Evolutionary conservation across 2,888 invertebrate species (phyloP).

Genomic region (Ceriagrion tenellum): DNA sequence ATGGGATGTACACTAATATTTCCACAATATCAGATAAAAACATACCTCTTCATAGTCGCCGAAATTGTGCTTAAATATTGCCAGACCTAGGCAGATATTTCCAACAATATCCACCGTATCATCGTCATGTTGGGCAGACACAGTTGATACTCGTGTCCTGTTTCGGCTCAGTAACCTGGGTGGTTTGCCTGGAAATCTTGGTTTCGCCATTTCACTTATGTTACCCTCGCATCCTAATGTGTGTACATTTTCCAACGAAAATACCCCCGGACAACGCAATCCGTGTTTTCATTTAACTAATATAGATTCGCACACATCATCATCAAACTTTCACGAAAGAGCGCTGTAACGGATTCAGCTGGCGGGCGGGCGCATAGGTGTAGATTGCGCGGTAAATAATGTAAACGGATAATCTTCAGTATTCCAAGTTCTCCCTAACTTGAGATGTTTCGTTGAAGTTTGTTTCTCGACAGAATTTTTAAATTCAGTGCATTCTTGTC

Average conservation of each 20-base stretch:
- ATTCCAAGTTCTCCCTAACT: background rate
- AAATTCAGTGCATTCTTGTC: background rate
- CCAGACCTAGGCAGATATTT: slow-evolving; percentile 78
- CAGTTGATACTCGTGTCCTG: slow-evolving; percentile 89
- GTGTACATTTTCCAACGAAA: slow-evolving; percentile 57
- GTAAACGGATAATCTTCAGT: slow-evolving; percentile 47
- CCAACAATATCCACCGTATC: slow-evolving; percentile 79
- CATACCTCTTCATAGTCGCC: slow-evolving; percentile 77
- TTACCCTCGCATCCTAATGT: slow-evolving; percentile 53
- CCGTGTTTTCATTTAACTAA: slow-evolving; percentile 65
- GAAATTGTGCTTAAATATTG: slow-evolving; percentile 77
- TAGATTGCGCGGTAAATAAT: slow-evolving; percentile 54
- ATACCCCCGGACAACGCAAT: slow-evolving; percentile 66
- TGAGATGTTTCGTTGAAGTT: background rate
- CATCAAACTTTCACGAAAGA: background rate
- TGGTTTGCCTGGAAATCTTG: slow-evolving; percentile 93
- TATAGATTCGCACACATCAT: slow-evolving; percentile 57
- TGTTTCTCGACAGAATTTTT: background rate
- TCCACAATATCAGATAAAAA: slow-evolving; percentile 69
- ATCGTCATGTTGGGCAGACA: slow-evolving; percentile 79
- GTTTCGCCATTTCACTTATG: slow-evolving; percentile 84
- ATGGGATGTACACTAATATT: slow-evolving; percentile 63
- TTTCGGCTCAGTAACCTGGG: slow-evolving; percentile 92
- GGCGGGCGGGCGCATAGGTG: slow-evolving; percentile 15
- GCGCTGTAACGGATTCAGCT: slow-evolving; percentile 11